Conservation (phyloP, 2,113 vertebrate genomes). For the Aviceda subcristata region DNA sequence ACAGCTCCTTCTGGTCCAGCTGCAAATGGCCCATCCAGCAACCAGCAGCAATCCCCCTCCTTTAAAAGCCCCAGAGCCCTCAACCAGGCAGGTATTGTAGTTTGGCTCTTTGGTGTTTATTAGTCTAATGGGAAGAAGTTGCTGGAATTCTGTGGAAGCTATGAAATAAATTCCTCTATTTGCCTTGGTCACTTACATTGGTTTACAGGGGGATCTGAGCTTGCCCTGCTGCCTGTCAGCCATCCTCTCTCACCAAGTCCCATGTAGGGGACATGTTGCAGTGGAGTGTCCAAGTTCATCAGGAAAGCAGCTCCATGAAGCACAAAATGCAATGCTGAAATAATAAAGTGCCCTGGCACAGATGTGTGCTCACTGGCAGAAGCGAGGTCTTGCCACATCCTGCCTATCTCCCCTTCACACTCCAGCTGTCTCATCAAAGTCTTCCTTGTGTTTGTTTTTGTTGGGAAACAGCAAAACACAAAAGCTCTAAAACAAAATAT, state of each 20-base stretch:
- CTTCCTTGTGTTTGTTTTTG: background rate
- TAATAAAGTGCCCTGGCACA: background rate
- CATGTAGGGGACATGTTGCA: fast-evolving
- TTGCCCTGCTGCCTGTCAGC: background rate
- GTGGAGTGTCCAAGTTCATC: background rate
- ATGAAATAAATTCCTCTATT: background rate
- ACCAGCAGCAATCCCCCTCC: background rate
- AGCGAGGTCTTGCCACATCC: background rate
- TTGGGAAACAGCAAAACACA: background rate
- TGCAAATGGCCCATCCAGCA: background rate
- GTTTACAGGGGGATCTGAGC: background rate
- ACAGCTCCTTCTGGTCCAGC: background rate
- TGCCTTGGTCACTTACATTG: background rate
- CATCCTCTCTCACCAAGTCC: background rate
- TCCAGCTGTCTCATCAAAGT: background rate
- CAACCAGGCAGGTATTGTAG: background rate
- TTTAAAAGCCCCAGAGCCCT: background rate
- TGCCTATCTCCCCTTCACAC: background rate
- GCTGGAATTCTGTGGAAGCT: background rate
- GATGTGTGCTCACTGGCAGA: background rate
- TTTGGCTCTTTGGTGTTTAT: background rate
- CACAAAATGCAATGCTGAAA: background rate
- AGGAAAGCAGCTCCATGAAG: background rate
- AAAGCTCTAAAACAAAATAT: background rate
- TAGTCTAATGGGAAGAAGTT: background rate